Base-by-base conservation (phyloP, 2,888 invertebrate genomes). In the Cotesia congregata region DNA sequence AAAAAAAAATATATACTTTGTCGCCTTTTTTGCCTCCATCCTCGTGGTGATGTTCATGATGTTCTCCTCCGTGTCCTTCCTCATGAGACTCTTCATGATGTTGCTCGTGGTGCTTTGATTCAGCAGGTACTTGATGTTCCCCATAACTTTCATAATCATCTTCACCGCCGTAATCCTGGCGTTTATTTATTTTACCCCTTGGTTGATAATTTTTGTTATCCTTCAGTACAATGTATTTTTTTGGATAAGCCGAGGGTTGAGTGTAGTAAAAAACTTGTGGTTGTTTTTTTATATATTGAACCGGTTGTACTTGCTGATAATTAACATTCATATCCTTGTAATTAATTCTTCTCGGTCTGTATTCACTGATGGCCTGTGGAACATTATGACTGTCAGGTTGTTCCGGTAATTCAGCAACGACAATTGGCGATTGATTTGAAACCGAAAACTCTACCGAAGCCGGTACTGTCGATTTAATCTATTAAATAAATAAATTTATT, bases 21-120 rank as follows among this genome's bases (percentile, higher is more conserved):
- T 90, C 87, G 7, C 85, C 88, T 61, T 88, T 85, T 59, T 86
- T 82, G 2, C 88, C 88, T 64, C 86, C 80, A 73, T 81, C 78
- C 4, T 82, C 83, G 62, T 88, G 86, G 75, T 90, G 88, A 5
- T 84, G 87, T 6, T 86, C 84, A 6, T 86, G 80, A 61, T 85
- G 85, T 70, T 86, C 85, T 12, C 81, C 82, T 0, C 87, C 87
- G 3, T 82, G 87, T 5, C 86, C 90, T 76, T 87, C 80, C 73
- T 85, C 86, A 70, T 83, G 84, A 38, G 82, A 79, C 9, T 82
- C 75, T 62, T 77, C 74, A 5, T 82, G 79, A 15, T 78, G 80
- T 69, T 78, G 77, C 38, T 80, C 82, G 6, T 78, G 77, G n/a
- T 81, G 79, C 6, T 75, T 40, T 1, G 70, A 70, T 20, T 61